These are phyloP conservation scores for Holacanthus passer DNA, from an alignment of 2,113 vertebrate species.

Conservation along the genomic window DNA sequence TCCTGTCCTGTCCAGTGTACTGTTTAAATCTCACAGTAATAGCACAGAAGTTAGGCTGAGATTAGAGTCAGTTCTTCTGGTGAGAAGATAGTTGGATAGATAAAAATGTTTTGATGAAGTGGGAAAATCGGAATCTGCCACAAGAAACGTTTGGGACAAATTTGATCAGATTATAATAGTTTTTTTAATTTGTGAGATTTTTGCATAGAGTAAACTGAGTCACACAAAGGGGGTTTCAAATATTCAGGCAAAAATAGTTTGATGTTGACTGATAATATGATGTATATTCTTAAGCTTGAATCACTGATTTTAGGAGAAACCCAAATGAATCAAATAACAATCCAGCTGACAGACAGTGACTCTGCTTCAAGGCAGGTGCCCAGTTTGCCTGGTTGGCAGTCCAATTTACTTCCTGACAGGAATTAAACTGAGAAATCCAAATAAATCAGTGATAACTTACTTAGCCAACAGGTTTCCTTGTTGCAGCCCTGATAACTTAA, in stretches of 20 bases:
- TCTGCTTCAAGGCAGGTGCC: neutral
- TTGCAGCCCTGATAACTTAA: neutral
- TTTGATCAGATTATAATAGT: neutral
- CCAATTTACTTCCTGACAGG: neutral
- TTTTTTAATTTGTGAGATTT: neutral
- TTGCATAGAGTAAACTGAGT: neutral
- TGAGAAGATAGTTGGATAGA: neutral
- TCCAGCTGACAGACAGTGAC: neutral
- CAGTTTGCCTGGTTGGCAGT: neutral
- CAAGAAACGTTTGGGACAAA: neutral
- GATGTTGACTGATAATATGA: too few relatives aligned
- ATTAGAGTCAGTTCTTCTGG: neutral
- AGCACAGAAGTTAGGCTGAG: conserved; percentile 20
- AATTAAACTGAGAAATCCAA: neutral
- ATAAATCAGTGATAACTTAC: neutral
- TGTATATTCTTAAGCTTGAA: neutral
- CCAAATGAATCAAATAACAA: neutral
- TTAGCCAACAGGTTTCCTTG: neutral
- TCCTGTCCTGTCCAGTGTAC: conserved; percentile 13
- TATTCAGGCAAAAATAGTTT: too few relatives aligned
- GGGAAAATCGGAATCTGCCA: neutral
- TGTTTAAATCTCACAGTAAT: conserved; percentile 38
- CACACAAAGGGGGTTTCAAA: neutral
- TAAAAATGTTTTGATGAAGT: neutral
- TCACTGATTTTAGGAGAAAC: too few relatives aligned